phyloP scores from a whole-genome alignment of 1,140 invertebrate genomes.

The Eupeodes corollae region DNA sequence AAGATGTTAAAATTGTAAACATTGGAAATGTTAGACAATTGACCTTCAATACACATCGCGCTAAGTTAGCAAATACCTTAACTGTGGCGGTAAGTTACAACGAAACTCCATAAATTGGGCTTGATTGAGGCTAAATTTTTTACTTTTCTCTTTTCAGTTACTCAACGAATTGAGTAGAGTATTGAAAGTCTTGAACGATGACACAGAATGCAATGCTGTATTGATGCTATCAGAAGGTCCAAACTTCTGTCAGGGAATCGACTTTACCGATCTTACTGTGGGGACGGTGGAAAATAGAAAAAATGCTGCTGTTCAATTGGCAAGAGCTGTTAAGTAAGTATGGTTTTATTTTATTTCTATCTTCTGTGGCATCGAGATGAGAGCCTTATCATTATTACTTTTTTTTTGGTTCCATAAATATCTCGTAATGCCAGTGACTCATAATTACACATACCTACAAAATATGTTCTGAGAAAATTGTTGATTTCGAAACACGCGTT shows the following conservation, averaged over 20 bases:
- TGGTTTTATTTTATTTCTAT: conserved; percentile 1
- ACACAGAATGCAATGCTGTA: conserved; percentile 50
- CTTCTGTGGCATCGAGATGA: too few relatives aligned
- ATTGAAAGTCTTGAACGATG: conserved; percentile 46
- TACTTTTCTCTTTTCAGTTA: conserved; percentile 38
- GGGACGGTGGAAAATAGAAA: conserved; percentile 46
- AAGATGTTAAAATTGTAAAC: conserved; percentile 49
- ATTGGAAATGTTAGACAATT: conserved; percentile 53
- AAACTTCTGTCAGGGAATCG: conserved; percentile 61
- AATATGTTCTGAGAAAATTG: too few relatives aligned
- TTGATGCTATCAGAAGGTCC: conserved; percentile 49
- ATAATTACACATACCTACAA: too few relatives aligned
- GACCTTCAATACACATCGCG: conserved; percentile 45
- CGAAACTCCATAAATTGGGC: background rate
- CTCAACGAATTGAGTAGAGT: conserved; percentile 51
- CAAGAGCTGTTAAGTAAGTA: conserved; percentile 49
- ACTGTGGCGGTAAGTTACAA: conserved; percentile 42
- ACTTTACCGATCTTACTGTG: conserved; percentile 50
- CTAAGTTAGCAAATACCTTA: conserved; percentile 47
- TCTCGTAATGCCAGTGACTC: too few relatives aligned
- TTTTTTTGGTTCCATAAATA: too few relatives aligned
- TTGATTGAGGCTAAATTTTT: conserved; percentile 5
- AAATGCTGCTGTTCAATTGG: conserved; percentile 44
- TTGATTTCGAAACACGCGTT: too few relatives aligned
- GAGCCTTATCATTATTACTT: too few relatives aligned